Evolutionary conservation across 2,113 vertebrate genomes (phyloP), one percentile per base, ranked within the genome.

Genomic region (Gadus chalcogrammus): DNA sequence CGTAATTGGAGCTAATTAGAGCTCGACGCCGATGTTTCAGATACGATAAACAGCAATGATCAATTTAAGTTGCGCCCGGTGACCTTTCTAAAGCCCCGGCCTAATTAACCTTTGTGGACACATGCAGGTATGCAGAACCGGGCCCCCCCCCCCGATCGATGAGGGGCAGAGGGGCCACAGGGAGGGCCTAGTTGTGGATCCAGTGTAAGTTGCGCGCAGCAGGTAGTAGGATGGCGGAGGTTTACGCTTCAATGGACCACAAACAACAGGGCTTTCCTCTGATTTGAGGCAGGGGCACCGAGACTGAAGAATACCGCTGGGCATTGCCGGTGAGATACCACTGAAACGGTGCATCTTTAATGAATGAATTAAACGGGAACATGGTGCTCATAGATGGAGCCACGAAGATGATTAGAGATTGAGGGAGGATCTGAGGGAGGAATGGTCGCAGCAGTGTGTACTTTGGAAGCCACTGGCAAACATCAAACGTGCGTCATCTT

Each of bases 1-100:
- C 59, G 73, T 88, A 93, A 94, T 91, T 91, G 92, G 82, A 90
- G 89, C 89, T 88, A 88, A 91, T 85, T 91, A 85, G 90, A 86
- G 81, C 77, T 85, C 78, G 75, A 87, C 88, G 76, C 63, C 80
- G 69, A 71, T 72, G 84, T 88, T 92, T 91, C 72, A 70, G 5
- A 12, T 91, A 88, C 90, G 88, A 91, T 81, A 84, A 92, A 93
- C 76, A 89, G 74, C 42, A 66, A 71, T 70, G 84, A 81, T 71
- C 82, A 59, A 76, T 85, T 76, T 85, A 92, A 91, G 91, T 88
- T 24, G 24, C 24, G 76, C 74, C 64, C 16, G 15, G 38, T 90
- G 79, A 84, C 81, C 87, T 91, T 92, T 85, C 79, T 72, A 84
- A 88, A 87, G 73, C 82, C 75, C 78, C 70, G n/a, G 74, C 79